Evolutionary conservation across 2,888 invertebrate genomes (phyloP), one percentile per base, ranked within the genome.

Genomic region (Aproaerema taeniolella): DNA sequence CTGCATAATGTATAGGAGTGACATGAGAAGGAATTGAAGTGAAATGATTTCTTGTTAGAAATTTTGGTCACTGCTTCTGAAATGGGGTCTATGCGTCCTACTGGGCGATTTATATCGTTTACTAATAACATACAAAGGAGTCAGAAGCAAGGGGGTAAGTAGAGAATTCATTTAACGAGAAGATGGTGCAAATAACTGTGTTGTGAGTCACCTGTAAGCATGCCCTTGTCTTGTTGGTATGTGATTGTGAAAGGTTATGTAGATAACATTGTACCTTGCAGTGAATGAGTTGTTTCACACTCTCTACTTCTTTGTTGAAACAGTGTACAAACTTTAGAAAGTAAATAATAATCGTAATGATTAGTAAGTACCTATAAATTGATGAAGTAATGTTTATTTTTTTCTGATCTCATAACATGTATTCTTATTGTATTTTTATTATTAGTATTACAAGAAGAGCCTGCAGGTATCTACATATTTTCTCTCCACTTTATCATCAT

Each of bases 51-150:
- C 48, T n/a, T 36, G 50, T 47, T 58, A 65, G 52, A 68, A 62
- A 64, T 61, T 50, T 45, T 42, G 43, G 44, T 48, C 47, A 50
- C n/a, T 14, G 34, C 2, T 43, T 8, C 6, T 36, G 79, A 69
- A 55, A 90, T 90, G 90, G 89, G 89, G 61, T 89, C 90, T 55
- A 87, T 90, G 81, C 88, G 89, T 61, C 89, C 89, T 58, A 87
- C 88, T 47, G 89, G 89, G 65, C 77, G 89, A 60, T 90, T 90
- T 61, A 77, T 89, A 53, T 88, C 89, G 31, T 90, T 89, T 59
- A 75, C 88, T 8, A 89, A 86, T 57, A 90, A 89, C 64, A 89
- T 89, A 55, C 90, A 89, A 56, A 82, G 89, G 54, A 64, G 81
- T 46, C 85, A 80, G 53, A 89, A 89, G 62, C 89, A 86, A 66